Evolutionary conservation across 2,113 vertebrate species (phyloP).

Genomic region (Addax nasomaculatus): DNA sequence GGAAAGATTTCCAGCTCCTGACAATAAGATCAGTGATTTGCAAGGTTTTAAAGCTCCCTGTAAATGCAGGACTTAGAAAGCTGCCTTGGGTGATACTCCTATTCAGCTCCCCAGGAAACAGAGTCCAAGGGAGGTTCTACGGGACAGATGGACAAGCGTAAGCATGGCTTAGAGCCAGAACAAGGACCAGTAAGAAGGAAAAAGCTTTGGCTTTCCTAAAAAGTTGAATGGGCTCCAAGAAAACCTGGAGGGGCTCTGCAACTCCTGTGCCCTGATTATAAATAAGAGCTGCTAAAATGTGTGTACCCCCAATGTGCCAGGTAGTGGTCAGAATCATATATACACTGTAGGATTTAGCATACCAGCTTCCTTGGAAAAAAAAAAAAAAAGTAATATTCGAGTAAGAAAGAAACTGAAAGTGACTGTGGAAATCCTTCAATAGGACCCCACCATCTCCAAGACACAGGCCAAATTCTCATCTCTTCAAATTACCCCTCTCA

Average conservation of each 20-base stretch:
- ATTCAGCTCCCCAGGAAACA: background rate
- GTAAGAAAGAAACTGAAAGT: background rate
- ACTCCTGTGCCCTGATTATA: background rate
- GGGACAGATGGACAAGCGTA: background rate
- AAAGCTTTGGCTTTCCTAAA: background rate
- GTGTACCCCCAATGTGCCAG: background rate
- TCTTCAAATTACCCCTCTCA: background rate
- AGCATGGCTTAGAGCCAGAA: background rate
- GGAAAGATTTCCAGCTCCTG: background rate
- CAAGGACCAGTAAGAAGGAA: background rate
- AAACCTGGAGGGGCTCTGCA: background rate
- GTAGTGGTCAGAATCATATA: background rate
- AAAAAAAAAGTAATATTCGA: background rate
- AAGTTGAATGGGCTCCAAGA: background rate
- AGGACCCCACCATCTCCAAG: background rate
- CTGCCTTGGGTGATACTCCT: background rate
- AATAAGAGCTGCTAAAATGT: background rate
- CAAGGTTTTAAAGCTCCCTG: background rate
- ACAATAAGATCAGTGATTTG: background rate
- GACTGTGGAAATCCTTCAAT: background rate
- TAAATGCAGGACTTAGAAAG: background rate
- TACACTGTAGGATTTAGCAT: background rate
- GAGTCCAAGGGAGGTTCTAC: background rate
- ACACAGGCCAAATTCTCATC: background rate
- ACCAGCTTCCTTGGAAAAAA: background rate